A percentile compares a stretch with the other conserved stretches of the same genome.
These are phyloP conservation scores for Drosophila sproati DNA, from an alignment of 1,140 invertebrate genomes.

Conservation along the genomic window DNA sequence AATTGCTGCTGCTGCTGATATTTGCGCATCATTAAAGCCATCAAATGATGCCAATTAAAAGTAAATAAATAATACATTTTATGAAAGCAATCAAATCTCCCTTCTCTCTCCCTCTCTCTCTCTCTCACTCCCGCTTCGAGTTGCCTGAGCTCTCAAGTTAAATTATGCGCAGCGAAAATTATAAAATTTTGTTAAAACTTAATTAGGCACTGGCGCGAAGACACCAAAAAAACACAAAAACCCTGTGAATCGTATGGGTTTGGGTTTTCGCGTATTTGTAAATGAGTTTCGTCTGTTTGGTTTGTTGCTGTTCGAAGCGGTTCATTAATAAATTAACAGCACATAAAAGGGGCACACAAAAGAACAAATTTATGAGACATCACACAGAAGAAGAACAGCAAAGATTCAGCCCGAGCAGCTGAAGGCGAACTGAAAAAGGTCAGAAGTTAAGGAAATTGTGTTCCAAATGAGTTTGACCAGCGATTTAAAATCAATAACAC, in stretches of 20 bases:
- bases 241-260: constrained; percentile 32
- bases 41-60: constrained; percentile 83
- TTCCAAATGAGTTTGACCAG: constrained; percentile 51
- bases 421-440: constrained; percentile 33
- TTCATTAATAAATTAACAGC: constrained; percentile 77
- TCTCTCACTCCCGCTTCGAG: neutral
- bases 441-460: constrained; percentile 45
- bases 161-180: constrained; percentile 75
- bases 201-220: constrained; percentile 61
- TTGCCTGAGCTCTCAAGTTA: constrained; percentile 21
- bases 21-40: constrained; percentile 81
- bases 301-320: constrained; percentile 52
- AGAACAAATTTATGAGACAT: constrained; percentile 42
- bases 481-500: constrained; percentile 71
- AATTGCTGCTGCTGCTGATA: constrained; percentile 75
- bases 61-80: constrained; percentile 81
- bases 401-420: neutral
- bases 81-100: constrained; percentile 74
- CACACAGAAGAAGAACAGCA: constrained; percentile 1
- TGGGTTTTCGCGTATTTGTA: constrained; percentile 36
- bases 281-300: constrained; percentile 35
- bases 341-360: constrained; percentile 50
- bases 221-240: constrained; percentile 47
- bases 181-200: constrained; percentile 80
- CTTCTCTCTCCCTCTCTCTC: constrained; percentile 1